Evolutionary conservation across 1,140 invertebrate species (phyloP).

Genomic region (Bombus waltoni): DNA sequence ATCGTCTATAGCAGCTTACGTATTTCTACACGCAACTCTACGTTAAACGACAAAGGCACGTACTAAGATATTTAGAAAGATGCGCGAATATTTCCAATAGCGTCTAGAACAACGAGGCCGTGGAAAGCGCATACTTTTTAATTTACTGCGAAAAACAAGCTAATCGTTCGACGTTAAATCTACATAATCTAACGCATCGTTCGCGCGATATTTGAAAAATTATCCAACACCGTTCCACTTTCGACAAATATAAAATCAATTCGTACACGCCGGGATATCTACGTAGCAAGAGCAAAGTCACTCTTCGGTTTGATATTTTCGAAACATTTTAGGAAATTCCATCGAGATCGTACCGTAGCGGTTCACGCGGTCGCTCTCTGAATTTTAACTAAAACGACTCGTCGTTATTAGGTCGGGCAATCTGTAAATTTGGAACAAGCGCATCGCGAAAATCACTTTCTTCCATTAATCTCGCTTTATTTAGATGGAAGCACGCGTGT

Average conservation of each 20-base stretch:
- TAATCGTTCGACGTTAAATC: too few relatives aligned
- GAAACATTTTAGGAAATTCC: background rate
- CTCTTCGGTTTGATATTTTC: background rate
- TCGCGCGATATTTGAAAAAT: background rate
- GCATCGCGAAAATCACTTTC: conserved; percentile 10
- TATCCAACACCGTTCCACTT: background rate
- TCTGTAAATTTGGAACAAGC: background rate
- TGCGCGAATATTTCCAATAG: too few relatives aligned
- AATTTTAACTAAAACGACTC: background rate
- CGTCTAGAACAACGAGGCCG: background rate
- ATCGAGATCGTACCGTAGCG: background rate
- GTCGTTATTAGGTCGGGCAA: background rate
- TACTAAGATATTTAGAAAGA: too few relatives aligned
- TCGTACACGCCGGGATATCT: background rate
- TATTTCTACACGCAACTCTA: background rate
- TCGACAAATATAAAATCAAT: background rate
- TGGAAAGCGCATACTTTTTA: background rate
- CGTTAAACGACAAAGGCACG: too few relatives aligned
- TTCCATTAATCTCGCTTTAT: conserved; percentile 11
- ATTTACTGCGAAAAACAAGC: background rate
- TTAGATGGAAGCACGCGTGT: background rate
- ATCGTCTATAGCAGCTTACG: conserved; percentile 18
- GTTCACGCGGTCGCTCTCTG: background rate
- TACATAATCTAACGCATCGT: background rate
- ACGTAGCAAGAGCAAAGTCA: too few relatives aligned